Conservation (phyloP, 2,113 vertebrate genomes). For the Trogon surrucura region DNA sequence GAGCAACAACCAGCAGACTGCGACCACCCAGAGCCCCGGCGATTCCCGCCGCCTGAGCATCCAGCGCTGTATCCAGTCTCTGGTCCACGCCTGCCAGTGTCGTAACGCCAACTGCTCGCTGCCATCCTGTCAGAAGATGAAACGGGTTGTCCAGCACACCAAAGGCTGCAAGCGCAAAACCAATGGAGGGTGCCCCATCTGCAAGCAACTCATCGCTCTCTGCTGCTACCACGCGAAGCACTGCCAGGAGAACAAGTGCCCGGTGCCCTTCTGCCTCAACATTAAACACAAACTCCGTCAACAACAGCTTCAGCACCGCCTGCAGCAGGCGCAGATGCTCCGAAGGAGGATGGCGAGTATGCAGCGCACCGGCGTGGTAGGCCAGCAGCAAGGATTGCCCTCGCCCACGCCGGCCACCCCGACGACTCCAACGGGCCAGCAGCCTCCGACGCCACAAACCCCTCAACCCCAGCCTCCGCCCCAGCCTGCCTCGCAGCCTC, state of each 20-base stretch:
- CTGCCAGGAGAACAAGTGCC: constrained; percentile 99
- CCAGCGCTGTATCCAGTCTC: constrained; percentile 96
- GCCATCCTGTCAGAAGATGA: constrained; percentile 99
- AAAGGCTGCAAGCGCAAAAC: constrained; percentile 98
- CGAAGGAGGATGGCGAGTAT: constrained; percentile 95
- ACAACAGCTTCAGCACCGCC: constrained; percentile 94
- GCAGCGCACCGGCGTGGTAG: constrained; percentile 88
- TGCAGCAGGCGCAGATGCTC: constrained; percentile 97
- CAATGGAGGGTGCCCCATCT: constrained; percentile 96
- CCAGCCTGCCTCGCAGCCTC: constrained; percentile 74
- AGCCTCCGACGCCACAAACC: constrained; percentile 90
- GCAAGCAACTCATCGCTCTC: constrained; percentile 97
- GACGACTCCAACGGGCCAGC: constrained; percentile 87
- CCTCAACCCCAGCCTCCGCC: constrained; percentile 84
- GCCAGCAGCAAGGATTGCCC: constrained; percentile 86
- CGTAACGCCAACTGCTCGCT: constrained; percentile 97
- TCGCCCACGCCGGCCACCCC: constrained; percentile 91
- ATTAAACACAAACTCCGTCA: constrained; percentile 98
- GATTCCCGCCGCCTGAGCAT: constrained; percentile 96
- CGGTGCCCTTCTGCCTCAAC: constrained; percentile 97
- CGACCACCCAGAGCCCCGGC: constrained; percentile 92
- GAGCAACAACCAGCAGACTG: constrained; percentile 89
- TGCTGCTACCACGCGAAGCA: constrained; percentile 99
- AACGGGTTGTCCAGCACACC: constrained; percentile 96
- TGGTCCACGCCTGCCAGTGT: constrained; percentile 97